A percentile compares a stretch with the other conserved stretches of the same genome.
These are phyloP conservation scores for Tinea trinotella DNA, from an alignment of 2,888 invertebrate genomes.

Conservation along the genomic window DNA sequence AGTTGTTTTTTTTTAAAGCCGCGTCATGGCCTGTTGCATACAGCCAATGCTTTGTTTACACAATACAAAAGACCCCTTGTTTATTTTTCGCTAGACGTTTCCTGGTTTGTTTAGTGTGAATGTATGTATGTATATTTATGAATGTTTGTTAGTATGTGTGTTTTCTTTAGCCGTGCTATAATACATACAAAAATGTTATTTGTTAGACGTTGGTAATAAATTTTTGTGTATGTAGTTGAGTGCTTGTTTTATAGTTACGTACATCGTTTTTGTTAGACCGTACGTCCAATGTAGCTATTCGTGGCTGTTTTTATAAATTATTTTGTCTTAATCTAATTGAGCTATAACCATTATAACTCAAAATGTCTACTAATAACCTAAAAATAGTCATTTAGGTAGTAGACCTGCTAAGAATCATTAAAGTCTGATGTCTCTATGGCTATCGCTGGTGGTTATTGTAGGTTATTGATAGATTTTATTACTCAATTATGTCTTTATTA, in stretches of 20 bases:
- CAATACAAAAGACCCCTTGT: constrained; percentile 71
- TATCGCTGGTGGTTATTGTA: too few relatives aligned
- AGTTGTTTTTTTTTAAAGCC: constrained; percentile 38
- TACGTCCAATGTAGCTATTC: too few relatives aligned
- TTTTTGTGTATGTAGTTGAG: constrained; percentile 29
- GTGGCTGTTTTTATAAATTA: too few relatives aligned
- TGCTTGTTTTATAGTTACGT: constrained; percentile 6
- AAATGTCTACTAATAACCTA: too few relatives aligned
- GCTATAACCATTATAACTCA: too few relatives aligned
- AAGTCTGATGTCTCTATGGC: too few relatives aligned
- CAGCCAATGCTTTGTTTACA: constrained; percentile 66
- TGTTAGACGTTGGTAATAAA: constrained; percentile 43
- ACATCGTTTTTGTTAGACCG: too few relatives aligned
- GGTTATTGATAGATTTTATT: too few relatives aligned
- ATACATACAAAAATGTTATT: constrained; percentile 8
- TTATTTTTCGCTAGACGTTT: constrained; percentile 74
- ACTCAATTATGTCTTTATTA: too few relatives aligned
- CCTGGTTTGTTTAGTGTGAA: constrained; percentile 69
- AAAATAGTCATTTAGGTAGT: too few relatives aligned
- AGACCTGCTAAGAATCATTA: too few relatives aligned
- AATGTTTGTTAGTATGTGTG: constrained; percentile 47
- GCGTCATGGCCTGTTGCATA: constrained; percentile 69
- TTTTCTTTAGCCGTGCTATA: constrained; percentile 57
- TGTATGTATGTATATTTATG: constrained; percentile 42
- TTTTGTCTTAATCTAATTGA: too few relatives aligned